phyloP scores from a whole-genome alignment of 1,140 invertebrate species.

The Gonatopus flavifemur region DNA sequence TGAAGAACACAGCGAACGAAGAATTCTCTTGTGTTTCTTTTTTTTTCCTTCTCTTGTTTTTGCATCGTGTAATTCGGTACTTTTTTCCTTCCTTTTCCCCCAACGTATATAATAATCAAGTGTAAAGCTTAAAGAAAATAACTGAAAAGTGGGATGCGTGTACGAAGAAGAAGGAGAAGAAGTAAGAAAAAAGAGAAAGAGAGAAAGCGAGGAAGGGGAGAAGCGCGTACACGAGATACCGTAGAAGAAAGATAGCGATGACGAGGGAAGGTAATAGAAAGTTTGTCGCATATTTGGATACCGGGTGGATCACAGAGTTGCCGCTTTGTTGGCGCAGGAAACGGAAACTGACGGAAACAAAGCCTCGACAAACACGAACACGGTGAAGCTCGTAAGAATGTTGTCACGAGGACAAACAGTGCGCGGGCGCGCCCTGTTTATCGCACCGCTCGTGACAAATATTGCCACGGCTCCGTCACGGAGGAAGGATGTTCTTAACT shows the following conservation, averaged over 20 bases:
- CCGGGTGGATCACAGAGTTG: conserved; percentile 42
- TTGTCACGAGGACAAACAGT: conserved; percentile 48
- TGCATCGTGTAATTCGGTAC: too few species aligned
- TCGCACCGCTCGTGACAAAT: conserved; percentile 37
- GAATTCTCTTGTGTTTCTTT: not conserved
- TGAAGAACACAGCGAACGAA: not conserved
- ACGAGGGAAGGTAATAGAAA: conserved; percentile 11
- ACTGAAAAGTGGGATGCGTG: not conserved
- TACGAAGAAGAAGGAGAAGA: not conserved
- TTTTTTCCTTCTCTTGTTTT: too few species aligned
- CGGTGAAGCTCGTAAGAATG: conserved; percentile 34
- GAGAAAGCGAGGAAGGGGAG: not conserved
- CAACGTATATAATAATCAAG: not conserved
- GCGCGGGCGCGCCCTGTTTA: conserved; percentile 15
- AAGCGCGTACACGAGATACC: too few species aligned
- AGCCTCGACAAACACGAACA: conserved; percentile 50
- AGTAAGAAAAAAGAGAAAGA: not conserved
- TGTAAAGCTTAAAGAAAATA: not conserved
- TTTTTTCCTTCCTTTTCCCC: too few species aligned
- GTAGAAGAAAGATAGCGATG: conserved; percentile 16
- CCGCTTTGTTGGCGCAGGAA: conserved; percentile 53
- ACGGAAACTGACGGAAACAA: conserved; percentile 58
- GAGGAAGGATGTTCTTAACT: conserved; percentile 3
- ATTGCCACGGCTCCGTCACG: conserved; percentile 35
- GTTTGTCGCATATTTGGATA: conserved; percentile 37